Base-by-base conservation (phyloP, 2,888 invertebrate species). In the Rhorus exstirpatorius region DNA sequence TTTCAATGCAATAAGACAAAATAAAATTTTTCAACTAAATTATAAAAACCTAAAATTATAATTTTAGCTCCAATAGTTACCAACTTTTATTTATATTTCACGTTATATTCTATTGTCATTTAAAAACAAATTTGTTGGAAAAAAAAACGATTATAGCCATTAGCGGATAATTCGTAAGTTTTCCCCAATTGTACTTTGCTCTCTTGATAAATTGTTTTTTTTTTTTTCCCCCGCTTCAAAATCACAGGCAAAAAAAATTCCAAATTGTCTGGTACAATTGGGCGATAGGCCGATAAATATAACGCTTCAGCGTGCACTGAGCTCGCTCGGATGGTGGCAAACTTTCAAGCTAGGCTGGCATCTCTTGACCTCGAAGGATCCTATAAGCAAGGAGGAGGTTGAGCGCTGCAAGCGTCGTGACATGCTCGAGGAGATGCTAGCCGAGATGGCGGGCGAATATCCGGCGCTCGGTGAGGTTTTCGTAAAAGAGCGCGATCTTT, bases 201-300 rank as follows among this genome's bases (percentile, higher is more conserved):
- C n/a, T n/a, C n/a, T n/a, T n/a, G n/a, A n/a, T n/a, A n/a, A n/a
- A 17, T 38, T 76, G 1, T 3, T 17, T 72, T 81, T 71, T 80
- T 89, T 83, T 24, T 3, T 38, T 1, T 10, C 12, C 10, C 19
- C 7, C 7, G 6, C 4, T 44, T 1, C 14, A 8, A 44, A 55
- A 79, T 87, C 91, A 51, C 89, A 97, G 97, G 97, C 97, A 0
- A 95, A 95, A 85, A 95, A 96, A 90, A 94, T 97, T 75, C 96
- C 96, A 0, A 95, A 96, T 78, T 99, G 98, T 92, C 94, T 96
- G 79, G 94, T 99, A 8, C 97, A 97, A 84, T 94, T 99, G 86
- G 99, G 99, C 0, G 99, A 99, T 93, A 95, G 99, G 63, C 98
- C 99, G 1, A 97, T 99, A 87, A 96, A 97, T 90, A 95, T 99